Evolutionary conservation across 1,140 invertebrate species (phyloP).

Genomic region (Drosophila oshimai): DNA sequence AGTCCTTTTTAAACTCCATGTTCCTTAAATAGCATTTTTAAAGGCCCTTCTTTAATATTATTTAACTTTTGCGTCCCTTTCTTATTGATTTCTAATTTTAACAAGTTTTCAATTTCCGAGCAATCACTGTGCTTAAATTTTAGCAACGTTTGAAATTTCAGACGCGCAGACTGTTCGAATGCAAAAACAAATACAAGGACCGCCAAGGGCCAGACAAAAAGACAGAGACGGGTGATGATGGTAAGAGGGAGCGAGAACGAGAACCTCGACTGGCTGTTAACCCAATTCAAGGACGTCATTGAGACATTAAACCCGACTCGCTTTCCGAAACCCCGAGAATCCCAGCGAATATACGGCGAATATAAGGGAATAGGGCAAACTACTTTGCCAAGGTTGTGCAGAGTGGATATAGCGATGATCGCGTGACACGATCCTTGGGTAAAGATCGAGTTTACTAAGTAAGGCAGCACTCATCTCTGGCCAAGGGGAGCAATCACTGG

Average conservation of each 20-base stretch:
- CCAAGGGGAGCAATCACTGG: not conserved
- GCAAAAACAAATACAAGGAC: constrained; percentile 45
- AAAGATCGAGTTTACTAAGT: not conserved
- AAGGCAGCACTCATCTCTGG: not conserved
- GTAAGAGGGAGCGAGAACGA: not conserved
- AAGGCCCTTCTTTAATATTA: too few species aligned
- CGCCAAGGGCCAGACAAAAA: constrained; percentile 39
- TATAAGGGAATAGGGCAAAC: constrained; percentile 82
- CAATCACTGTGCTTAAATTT: constrained; percentile 7
- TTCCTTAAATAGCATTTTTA: too few species aligned
- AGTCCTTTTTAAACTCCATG: too few species aligned
- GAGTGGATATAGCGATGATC: not conserved
- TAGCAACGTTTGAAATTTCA: constrained; percentile 74
- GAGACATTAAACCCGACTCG: constrained; percentile 72
- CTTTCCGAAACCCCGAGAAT: constrained; percentile 8
- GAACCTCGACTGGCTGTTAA: constrained; percentile 71
- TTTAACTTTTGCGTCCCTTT: too few species aligned
- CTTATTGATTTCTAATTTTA: not conserved
- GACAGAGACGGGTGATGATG: not conserved
- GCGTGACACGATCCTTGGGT: constrained; percentile 20
- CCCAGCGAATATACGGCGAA: too few species aligned
- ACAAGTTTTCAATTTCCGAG: not conserved
- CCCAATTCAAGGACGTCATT: constrained; percentile 82
- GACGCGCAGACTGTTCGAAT: constrained; percentile 67
- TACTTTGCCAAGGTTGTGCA: constrained; percentile 77